phyloP scores from a whole-genome alignment of 1,140 invertebrate species.

The Drosophila carrolli region DNA sequence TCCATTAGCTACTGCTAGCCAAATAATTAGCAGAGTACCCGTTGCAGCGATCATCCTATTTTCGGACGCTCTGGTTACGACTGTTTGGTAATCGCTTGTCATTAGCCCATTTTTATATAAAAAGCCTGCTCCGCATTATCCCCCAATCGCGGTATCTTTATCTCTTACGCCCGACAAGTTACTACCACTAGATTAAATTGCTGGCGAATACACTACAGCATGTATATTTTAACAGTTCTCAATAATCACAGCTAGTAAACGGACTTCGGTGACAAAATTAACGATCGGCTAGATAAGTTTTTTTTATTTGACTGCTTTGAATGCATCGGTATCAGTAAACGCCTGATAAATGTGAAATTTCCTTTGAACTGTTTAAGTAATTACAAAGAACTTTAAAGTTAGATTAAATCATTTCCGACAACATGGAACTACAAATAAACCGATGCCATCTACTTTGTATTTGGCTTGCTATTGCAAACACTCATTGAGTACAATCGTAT shows the following conservation, averaged over 20 bases:
- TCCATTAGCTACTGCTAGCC: neutral
- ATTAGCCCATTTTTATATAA: neutral
- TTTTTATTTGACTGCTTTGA: neutral
- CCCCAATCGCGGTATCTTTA: slow-evolving; percentile 1
- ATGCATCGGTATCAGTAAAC: too few relatives aligned
- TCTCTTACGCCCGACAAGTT: neutral
- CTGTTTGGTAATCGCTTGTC: neutral
- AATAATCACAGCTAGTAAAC: neutral
- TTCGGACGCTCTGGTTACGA: neutral
- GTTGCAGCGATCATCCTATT: neutral
- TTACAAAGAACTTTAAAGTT: too few relatives aligned
- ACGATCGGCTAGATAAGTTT: neutral
- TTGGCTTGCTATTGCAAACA: too few relatives aligned
- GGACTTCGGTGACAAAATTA: neutral
- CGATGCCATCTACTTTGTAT: too few relatives aligned
- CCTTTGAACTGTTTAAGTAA: too few relatives aligned
- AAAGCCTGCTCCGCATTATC: neutral
- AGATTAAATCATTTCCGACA: too few relatives aligned
- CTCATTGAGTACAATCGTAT: too few relatives aligned
- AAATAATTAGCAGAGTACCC: neutral
- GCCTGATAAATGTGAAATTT: too few relatives aligned
- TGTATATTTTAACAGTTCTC: neutral
- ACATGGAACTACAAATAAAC: neutral
- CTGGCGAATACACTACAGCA: neutral
- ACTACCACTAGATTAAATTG: neutral